Conservation (phyloP, 2,888 invertebrate genomes). For the Orthosia cruda region DNA sequence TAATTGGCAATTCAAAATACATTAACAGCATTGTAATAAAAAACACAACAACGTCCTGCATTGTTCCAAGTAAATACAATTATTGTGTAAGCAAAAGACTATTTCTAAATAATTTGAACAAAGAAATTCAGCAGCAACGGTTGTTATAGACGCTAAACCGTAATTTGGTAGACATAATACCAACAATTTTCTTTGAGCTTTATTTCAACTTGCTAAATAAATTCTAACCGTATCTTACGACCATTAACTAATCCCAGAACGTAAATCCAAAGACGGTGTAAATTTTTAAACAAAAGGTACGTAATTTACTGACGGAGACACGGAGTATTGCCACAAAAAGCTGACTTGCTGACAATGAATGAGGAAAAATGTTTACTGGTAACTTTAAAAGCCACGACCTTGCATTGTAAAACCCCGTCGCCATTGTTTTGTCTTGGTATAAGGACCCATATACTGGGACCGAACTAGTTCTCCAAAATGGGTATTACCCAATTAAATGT, state of each 20-base stretch:
- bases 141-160: slow-evolving; percentile 74
- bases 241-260: slow-evolving; percentile 60
- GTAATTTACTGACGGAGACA: slow-evolving; percentile 37
- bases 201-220: slow-evolving; percentile 76
- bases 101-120: slow-evolving; percentile 77
- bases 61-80: slow-evolving; percentile 34
- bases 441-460: slow-evolving; percentile 25
- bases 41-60: slow-evolving; percentile 16
- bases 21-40: slow-evolving; percentile 44
- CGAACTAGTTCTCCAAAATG: slow-evolving; percentile 44
- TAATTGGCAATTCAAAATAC: slow-evolving; percentile 46
- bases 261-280: slow-evolving; percentile 50
- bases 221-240: slow-evolving; percentile 70
- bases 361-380: slow-evolving; percentile 47
- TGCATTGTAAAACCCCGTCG: slow-evolving; percentile 9
- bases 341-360: slow-evolving; percentile 25
- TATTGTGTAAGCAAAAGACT: slow-evolving; percentile 37
- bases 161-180: slow-evolving; percentile 80
- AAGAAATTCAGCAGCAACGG: slow-evolving; percentile 76
- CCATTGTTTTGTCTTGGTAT: slow-evolving; percentile 39
- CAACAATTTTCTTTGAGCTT: slow-evolving; percentile 75
- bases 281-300: slow-evolving; percentile 49
- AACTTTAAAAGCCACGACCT: slow-evolving; percentile 20
- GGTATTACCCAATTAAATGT: slow-evolving; percentile 61
- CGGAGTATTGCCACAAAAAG: slow-evolving; percentile 30